phyloP scores from a whole-genome alignment of 2,797 vertebrate genomes.

The Cebuella pygmaea region DNA sequence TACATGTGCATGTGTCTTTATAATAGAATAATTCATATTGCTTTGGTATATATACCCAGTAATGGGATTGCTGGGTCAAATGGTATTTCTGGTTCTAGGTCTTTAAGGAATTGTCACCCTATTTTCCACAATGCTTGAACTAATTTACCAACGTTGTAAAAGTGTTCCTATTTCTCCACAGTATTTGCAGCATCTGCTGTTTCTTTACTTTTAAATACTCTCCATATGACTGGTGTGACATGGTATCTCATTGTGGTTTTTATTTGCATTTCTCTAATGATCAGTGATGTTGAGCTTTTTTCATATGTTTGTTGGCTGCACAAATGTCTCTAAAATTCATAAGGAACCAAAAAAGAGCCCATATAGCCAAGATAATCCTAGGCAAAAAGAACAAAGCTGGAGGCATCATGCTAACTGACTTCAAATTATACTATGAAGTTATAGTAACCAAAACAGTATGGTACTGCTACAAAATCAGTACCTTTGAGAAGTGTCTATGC shows the following conservation, averaged over 20 bases:
- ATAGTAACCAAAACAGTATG: neutral
- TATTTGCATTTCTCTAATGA: neutral
- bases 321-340: neutral
- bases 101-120: neutral
- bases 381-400: neutral
- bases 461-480: neutral
- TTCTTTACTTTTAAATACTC: neutral
- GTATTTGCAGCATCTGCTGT: neutral
- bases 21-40: neutral
- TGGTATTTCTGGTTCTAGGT: neutral
- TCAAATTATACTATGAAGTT: neutral
- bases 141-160: neutral
- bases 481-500: neutral
- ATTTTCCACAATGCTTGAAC: neutral
- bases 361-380: neutral
- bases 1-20: neutral
- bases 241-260: neutral
- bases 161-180: neutral
- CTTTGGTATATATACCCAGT: neutral
- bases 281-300: neutral
- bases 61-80: neutral
- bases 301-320: neutral
- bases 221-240: neutral
- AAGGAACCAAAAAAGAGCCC: neutral
- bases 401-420: neutral